Evolutionary conservation across 1,140 invertebrate species (phyloP), one percentile per base, ranked within the genome.

Genomic region (Chymomyza costata): DNA sequence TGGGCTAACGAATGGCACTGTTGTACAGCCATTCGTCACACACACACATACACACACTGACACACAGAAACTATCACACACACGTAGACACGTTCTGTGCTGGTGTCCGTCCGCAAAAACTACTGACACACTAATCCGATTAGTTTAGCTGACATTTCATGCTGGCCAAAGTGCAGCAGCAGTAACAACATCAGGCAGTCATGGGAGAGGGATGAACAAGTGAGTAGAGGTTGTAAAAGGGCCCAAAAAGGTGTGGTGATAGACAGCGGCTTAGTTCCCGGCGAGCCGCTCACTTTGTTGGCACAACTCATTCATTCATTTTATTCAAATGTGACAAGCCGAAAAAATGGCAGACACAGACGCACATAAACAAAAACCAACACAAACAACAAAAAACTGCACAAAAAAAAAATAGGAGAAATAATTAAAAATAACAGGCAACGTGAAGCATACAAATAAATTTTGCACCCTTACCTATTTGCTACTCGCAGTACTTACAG

Each of bases 51-150:
- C 43, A 45, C 38, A 52, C 37, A 65, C 37, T 40, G 30, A 47
- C 18, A 34, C 35, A 28, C 21, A 49, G 25, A 28, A 28, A 10
- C 25, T 28, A 28, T 5, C 13, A 30, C 17, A 40, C 35, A 37
- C 18, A 28, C 3, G 3, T n/a, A 31, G 5, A 44, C 13, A 54
- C 7, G 10, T 10, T n/a, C 6, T 5, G 3, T 6, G 10, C 18
- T 37, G 34, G 45, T 28, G 25, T 50, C 18, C 18, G 43, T 43
- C 37, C 31, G 49, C 31, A 61, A 78, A 76, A 64, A 58, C 48
- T 63, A 66, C 53, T 63, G 71, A 78, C 73, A 80, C 73, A 78
- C 73, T 80, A 78, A 78, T 78, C 73, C 73, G 73, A 78, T 78
- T 78, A 78, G 73, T 78, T 78, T 59, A 59, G 39, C 63, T 80